Evolutionary conservation across 64 coral and sea anemone species (phyloP).

Genomic region (Hydrozoanthus tunicans): DNA sequence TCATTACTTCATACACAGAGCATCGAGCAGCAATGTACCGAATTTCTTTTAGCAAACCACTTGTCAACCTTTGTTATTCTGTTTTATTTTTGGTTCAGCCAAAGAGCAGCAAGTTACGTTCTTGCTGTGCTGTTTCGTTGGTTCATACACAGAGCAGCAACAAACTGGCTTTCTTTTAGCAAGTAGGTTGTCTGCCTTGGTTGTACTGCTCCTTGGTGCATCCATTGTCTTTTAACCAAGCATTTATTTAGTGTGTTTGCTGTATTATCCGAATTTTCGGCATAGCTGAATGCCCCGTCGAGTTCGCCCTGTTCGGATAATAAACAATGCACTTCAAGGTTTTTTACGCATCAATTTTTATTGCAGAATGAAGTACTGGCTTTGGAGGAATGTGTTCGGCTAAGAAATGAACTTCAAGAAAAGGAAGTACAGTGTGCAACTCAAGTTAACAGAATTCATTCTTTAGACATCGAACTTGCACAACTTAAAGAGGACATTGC

Average conservation of each 20-base stretch:
- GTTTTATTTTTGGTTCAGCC: not conserved
- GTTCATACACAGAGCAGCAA: not conserved
- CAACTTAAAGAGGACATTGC: slow-evolving; percentile 57
- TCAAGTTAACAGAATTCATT: slow-evolving; percentile 64
- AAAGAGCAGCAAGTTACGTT: no score
- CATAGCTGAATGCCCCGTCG: no score
- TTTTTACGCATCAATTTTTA: not conserved
- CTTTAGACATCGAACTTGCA: slow-evolving; percentile 62
- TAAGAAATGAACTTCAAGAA: slow-evolving; percentile 75
- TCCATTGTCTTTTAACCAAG: no score
- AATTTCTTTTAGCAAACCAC: no score
- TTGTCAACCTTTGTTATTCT: not conserved
- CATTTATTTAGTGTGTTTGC: no score
- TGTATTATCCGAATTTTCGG: no score
- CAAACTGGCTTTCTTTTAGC: no score
- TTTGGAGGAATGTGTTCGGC: slow-evolving; percentile 70
- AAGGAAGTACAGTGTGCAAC: slow-evolving; percentile 68
- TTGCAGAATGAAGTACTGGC: slow-evolving; percentile 68
- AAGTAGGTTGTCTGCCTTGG: no score
- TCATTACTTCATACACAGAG: no score
- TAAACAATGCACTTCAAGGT: not conserved
- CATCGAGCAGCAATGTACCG: no score
- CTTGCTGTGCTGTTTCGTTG: not conserved
- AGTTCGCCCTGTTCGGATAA: no score
- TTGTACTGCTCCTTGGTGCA: no score